These are phyloP conservation scores for Xanthia icteritia DNA, from an alignment of 2,888 invertebrate genomes.

Conservation along the genomic window DNA sequence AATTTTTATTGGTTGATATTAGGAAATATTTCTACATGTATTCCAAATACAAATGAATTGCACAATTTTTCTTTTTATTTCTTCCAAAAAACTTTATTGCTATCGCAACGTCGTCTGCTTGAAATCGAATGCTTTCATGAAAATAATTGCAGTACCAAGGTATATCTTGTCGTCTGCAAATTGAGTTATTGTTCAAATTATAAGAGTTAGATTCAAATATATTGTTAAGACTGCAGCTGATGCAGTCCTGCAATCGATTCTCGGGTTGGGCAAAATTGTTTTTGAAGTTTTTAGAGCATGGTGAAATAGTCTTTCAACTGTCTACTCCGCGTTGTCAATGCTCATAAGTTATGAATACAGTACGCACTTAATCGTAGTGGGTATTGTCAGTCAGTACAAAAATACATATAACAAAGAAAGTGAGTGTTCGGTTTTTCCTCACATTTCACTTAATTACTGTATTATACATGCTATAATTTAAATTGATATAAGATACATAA, in stretches of 20 bases:
- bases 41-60: not conserved
- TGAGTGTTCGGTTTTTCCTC: not conserved
- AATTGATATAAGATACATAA: not conserved
- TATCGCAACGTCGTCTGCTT: not conserved
- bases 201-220: not conserved
- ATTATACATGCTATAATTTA: not conserved
- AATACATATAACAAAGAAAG: not conserved
- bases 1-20: conserved; percentile 46
- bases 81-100: conserved; percentile 1
- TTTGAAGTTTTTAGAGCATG: not conserved
- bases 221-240: not conserved
- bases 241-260: not conserved
- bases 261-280: not conserved
- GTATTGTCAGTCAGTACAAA: not conserved
- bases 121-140: conserved; percentile 21
- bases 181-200: conserved; percentile 31
- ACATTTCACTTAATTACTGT: not conserved
- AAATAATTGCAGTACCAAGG: conserved; percentile 4
- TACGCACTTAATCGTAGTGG: not conserved
- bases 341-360: not conserved
- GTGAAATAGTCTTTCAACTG: not conserved
- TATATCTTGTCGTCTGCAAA: conserved; percentile 2
- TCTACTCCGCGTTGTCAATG: not conserved
- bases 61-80: not conserved
- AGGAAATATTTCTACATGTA: conserved; percentile 40